Evolutionary conservation across 2,888 invertebrate genomes (phyloP).

Genomic region (Drosophila stalkeri): DNA sequence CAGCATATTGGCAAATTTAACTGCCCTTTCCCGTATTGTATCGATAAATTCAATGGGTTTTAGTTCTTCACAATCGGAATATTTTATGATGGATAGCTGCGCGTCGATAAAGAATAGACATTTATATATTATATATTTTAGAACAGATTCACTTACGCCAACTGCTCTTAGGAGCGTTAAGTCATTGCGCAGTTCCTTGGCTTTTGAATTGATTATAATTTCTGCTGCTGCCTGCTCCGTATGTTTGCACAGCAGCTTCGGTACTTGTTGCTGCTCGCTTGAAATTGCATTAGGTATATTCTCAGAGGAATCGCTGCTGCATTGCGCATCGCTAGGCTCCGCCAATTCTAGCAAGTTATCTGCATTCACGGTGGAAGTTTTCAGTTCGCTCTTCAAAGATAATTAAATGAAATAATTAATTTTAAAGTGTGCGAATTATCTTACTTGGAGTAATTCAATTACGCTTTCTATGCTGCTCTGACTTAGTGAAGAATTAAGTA

Average conservation of each 20-base stretch:
- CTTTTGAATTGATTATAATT: background rate
- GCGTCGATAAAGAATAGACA: background rate
- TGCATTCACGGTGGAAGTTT: conserved; percentile 26
- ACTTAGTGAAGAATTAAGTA: background rate
- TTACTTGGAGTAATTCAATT: conserved; percentile 50
- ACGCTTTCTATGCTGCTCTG: conserved; percentile 29
- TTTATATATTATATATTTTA: background rate
- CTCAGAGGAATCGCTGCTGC: conserved; percentile 11
- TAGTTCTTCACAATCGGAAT: conserved; percentile 46
- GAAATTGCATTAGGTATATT: conserved; percentile 35
- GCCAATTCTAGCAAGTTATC: conserved; percentile 35
- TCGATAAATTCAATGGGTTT: conserved; percentile 44
- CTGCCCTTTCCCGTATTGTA: conserved; percentile 50
- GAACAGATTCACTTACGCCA: conserved; percentile 48
- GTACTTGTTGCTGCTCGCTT: background rate
- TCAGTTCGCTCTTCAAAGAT: conserved; percentile 33
- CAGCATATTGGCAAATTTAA: conserved; percentile 49
- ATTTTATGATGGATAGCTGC: conserved; percentile 59
- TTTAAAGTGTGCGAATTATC: background rate
- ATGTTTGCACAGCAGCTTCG: background rate
- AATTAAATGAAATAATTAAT: background rate
- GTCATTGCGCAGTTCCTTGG: conserved; percentile 19
- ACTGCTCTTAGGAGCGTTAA: conserved; percentile 29
- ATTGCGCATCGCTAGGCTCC: background rate
- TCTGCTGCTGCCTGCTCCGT: background rate